A percentile compares a stretch with the other conserved stretches of the same genome.
Evolutionary conservation across 2,113 vertebrate species (phyloP).

Genomic region (Damaliscus lunatus): DNA sequence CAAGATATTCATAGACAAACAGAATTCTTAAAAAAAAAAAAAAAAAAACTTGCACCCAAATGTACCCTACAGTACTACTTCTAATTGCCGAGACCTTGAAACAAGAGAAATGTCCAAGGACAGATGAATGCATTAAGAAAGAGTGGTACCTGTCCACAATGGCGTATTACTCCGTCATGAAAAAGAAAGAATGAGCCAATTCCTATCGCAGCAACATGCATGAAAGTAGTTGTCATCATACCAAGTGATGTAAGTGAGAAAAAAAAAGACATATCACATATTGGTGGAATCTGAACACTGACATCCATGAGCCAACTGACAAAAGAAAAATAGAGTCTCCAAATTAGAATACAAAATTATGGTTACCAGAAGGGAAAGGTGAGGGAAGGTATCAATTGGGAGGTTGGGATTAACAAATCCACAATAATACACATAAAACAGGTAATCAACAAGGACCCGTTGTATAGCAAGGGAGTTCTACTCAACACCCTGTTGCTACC

Average conservation of each 20-base stretch:
- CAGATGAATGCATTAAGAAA: not conserved
- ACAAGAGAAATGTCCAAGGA: not conserved
- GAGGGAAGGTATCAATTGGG: not conserved
- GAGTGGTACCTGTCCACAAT: not conserved
- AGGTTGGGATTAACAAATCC: not conserved
- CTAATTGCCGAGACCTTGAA: not conserved
- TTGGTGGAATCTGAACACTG: not conserved
- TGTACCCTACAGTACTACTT: not conserved
- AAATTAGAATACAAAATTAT: not conserved
- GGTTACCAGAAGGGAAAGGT: not conserved
- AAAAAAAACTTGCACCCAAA: too few species aligned
- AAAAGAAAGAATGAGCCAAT: not conserved
- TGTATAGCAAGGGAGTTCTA: not conserved
- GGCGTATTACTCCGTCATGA: not conserved
- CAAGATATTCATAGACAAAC: not conserved
- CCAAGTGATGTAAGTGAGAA: not conserved
- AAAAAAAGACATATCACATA: not conserved
- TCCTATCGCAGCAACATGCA: not conserved
- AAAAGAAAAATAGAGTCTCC: not conserved
- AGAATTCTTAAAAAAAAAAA: too few species aligned
- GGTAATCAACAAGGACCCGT: not conserved
- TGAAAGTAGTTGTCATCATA: not conserved
- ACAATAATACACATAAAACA: not conserved
- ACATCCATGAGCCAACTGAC: not conserved
- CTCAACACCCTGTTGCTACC: not conserved